Evolutionary conservation across 2,113 vertebrate species (phyloP).

Genomic region (Oenanthe melanoleuca): DNA sequence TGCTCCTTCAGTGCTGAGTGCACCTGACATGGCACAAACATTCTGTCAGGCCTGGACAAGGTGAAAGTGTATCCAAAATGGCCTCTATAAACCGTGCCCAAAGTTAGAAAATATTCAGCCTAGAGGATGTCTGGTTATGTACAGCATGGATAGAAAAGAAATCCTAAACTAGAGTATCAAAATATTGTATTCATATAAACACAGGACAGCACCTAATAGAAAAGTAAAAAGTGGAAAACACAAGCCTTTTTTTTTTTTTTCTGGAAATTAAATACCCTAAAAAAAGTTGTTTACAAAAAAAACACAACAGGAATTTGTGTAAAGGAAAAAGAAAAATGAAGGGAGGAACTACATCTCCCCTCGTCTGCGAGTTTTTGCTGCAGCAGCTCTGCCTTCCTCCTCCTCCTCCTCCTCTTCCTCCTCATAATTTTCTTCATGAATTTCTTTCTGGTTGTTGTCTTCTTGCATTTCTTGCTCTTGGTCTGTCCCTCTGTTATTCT

Average conservation of each 20-base stretch:
- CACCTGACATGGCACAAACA: not conserved
- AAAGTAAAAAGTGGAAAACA: slow-evolving; percentile 70
- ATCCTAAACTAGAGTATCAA: slow-evolving; percentile 77
- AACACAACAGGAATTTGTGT: not conserved
- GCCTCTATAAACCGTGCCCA: not conserved
- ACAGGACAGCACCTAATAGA: slow-evolving; percentile 69
- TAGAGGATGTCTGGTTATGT: slow-evolving; percentile 15
- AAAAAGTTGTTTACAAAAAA: not conserved
- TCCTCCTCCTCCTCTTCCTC: slow-evolving; percentile 88
- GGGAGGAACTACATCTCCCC: slow-evolving; percentile 86
- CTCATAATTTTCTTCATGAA: slow-evolving; percentile 87
- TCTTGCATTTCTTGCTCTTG: slow-evolving; percentile 71
- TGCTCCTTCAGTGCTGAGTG: not conserved
- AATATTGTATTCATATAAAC: slow-evolving; percentile 76
- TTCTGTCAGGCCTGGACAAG: not conserved
- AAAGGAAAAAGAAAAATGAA: not conserved
- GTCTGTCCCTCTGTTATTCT: slow-evolving; percentile 69
- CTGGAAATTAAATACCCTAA: slow-evolving; percentile 59
- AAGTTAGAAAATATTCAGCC: not conserved
- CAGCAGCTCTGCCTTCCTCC: slow-evolving; percentile 72
- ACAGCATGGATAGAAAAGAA: slow-evolving; percentile 72
- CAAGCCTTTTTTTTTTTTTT: not conserved
- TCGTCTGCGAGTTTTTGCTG: slow-evolving; percentile 80
- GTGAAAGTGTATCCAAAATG: not conserved
- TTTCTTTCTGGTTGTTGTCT: slow-evolving; percentile 67